These are phyloP conservation scores for Saguinus imperator DNA, from an alignment of 2,113 vertebrate species.

Conservation along the genomic window DNA sequence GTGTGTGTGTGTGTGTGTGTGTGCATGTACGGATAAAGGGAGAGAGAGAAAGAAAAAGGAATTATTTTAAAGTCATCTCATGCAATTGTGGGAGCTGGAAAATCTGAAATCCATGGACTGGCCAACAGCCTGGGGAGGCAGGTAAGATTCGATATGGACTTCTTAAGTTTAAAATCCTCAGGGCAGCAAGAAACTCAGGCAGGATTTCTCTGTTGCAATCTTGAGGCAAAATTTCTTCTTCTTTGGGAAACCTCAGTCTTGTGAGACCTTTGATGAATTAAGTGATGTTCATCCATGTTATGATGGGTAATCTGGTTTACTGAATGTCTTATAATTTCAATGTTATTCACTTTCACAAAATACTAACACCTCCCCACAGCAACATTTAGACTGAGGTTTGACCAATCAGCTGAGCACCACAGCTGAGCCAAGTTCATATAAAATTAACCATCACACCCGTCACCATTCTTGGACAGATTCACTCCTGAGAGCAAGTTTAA, in stretches of 20 bases:
- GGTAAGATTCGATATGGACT: accelerated
- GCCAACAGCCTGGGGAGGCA: no score
- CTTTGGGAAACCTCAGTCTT: neutral
- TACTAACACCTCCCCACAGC: neutral
- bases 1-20: neutral
- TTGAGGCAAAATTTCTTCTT: neutral
- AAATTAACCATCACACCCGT: neutral
- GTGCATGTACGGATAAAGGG: accelerated
- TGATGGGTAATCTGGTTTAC: no score
- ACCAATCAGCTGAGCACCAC: neutral
- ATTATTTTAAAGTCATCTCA: neutral
- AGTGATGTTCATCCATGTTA: neutral
- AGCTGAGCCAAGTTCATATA: neutral
- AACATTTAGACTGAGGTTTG: no score
- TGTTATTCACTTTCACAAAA: neutral
- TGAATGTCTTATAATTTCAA: neutral
- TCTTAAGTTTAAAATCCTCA: no score
- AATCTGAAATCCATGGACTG: no score
- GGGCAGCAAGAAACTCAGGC: neutral
- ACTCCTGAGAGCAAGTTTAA: neutral
- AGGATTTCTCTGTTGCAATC: accelerated
- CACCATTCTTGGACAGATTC: accelerated
- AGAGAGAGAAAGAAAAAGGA: neutral
- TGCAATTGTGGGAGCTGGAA: neutral
- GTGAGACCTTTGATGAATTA: neutral